Evolutionary conservation across 2,113 vertebrate species (phyloP), one percentile per base, ranked within the genome.

Genomic region (Panthera leo): DNA sequence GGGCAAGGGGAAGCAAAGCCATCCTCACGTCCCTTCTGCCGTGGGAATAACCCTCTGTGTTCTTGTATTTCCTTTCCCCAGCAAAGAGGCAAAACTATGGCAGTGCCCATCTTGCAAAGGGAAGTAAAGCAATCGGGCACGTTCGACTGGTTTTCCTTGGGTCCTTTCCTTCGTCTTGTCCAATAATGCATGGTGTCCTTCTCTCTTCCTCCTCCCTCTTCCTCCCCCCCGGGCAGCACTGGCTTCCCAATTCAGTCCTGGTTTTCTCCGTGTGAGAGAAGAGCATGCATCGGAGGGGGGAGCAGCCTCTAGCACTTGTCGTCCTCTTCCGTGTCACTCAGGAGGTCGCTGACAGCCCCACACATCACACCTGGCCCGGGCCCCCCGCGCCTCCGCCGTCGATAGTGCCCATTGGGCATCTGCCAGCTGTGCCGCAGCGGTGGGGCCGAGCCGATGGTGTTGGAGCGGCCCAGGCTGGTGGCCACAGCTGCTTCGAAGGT

Each of bases 401-500:
- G 99, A 96, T 99, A 99, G 98, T 99, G 99, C 67, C 99, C 99
- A 0, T 99, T 99, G 23, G 99, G 99, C 98, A 99, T 99, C 98
- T 99, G 99, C 99, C 99, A 99, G 97, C 99, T 99, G 98, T 99
- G 99, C 97, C 99, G 99, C 97, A 99, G 99, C 68, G 99, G 99
- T 0, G 99, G 99, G 29, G 99, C 99, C 0, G 99, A 99, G 98
- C 99, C 99, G 42, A 99, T 99, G 95, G 99, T 99, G 92, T 99
- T 99, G 98, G 99, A 99, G 29, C 99, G 99, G 70, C 99, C 99
- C 45, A 99, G 98, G 98, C 99, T 99, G 89, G 99, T 99, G 58
- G 99, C 99, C 70, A 99, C 98, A 5, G 99, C 99, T 13, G 99
- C 99, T 97, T 99, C 99, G 70, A 99, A 99, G 95, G 99, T 99